Percentiles rank a stretch among this genome's conserved stretches.
Evolutionary conservation across 2,888 invertebrate species (phyloP).

Genomic region (Aphodius sticticus): DNA sequence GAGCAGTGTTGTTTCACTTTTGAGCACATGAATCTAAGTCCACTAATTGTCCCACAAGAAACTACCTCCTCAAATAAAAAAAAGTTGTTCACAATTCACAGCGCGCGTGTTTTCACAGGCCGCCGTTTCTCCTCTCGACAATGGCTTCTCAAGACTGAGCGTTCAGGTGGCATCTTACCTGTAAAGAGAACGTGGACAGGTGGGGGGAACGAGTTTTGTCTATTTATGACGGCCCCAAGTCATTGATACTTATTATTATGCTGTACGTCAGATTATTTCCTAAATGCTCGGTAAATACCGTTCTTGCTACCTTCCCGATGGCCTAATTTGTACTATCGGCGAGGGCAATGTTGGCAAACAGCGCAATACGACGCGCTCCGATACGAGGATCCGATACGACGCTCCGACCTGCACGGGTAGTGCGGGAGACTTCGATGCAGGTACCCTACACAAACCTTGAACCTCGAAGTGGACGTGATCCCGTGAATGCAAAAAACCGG

Average conservation of each 20-base stretch:
- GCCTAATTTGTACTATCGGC: constrained; percentile 6
- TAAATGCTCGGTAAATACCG: constrained; percentile 32
- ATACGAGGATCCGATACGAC: no score
- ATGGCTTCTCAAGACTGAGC: constrained; percentile 44
- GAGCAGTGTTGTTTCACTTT: not conserved
- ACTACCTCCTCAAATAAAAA: constrained; percentile 12
- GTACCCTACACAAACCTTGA: constrained; percentile 35
- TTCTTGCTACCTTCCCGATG: constrained; percentile 27
- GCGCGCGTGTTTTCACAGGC: not conserved
- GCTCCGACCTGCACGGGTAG: not conserved
- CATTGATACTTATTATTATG: constrained; percentile 39
- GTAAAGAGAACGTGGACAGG: constrained; percentile 46
- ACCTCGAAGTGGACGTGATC: not conserved
- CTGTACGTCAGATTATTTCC: constrained; percentile 29
- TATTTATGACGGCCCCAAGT: constrained; percentile 42
- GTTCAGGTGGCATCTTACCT: constrained; percentile 50
- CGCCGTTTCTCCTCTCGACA: constrained; percentile 40
- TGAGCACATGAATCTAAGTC: constrained; percentile 23
- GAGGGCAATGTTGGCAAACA: not conserved
- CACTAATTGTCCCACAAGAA: constrained; percentile 22
- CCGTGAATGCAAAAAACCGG: not conserved
- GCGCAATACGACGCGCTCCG: not conserved
- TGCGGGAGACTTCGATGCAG: constrained; percentile 34
- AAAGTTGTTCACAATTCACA: constrained; percentile 7
- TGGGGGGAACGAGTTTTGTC: constrained; percentile 58